Evolutionary conservation across 2,113 vertebrate species (phyloP).

Genomic region (Globicephala melas): DNA sequence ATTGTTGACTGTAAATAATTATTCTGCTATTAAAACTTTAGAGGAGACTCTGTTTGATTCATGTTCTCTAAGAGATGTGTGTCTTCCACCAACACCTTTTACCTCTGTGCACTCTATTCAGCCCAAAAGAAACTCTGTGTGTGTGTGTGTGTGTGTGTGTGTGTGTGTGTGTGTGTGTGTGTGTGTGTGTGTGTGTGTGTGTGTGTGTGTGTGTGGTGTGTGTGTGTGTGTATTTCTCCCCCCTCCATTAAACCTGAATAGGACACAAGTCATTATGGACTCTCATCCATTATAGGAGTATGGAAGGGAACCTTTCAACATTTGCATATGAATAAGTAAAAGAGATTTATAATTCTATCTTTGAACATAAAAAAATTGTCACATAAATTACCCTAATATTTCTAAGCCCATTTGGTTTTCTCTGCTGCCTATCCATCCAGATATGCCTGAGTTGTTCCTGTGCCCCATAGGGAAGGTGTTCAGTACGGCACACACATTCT

Average conservation of each 20-base stretch:
- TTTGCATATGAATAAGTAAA: constrained; percentile 67
- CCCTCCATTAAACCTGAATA: constrained; percentile 49
- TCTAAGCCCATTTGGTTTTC: not conserved
- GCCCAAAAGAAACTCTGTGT: not conserved
- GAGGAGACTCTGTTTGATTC: not conserved
- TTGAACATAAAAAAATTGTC: constrained; percentile 51
- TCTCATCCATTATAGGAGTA: constrained; percentile 35
- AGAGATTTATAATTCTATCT: constrained; percentile 64
- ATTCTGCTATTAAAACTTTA: not conserved
- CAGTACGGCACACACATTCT: no score
- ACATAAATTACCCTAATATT: constrained; percentile 58
- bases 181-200: not conserved
- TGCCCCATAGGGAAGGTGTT: not conserved
- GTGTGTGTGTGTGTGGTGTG: not conserved
- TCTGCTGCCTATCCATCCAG: not conserved
- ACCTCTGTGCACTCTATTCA: not conserved
- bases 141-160: not conserved
- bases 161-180: not conserved
- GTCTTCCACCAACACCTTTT: not conserved
- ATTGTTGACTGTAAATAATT: not conserved
- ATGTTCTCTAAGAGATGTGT: not conserved
- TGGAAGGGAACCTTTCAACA: not conserved
- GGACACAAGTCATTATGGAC: constrained; percentile 25
- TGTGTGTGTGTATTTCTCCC: not conserved
- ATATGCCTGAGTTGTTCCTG: not conserved